These are phyloP conservation scores for Bradypus variegatus DNA, from an alignment of 2,797 vertebrate species.

Conservation along the genomic window DNA sequence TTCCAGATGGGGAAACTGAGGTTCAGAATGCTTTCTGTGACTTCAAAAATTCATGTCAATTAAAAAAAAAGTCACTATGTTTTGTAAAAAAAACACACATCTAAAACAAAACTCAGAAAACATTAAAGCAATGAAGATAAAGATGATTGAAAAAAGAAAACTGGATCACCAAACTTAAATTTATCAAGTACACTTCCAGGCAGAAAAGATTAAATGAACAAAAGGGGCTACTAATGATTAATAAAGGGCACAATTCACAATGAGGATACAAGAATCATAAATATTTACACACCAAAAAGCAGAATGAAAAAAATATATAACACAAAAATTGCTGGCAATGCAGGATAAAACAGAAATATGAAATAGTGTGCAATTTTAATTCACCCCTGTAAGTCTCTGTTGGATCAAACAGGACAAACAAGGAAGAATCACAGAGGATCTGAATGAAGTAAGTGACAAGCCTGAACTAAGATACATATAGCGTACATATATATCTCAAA, in stretches of 20 bases:
- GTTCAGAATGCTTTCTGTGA: background rate
- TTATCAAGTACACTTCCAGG: background rate
- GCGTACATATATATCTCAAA: background rate
- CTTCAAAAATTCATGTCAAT: background rate
- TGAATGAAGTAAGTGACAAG: background rate
- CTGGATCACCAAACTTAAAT: background rate
- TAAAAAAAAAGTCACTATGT: background rate
- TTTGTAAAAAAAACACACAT: background rate
- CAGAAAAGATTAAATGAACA: background rate
- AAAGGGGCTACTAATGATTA: background rate
- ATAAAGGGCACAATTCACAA: background rate
- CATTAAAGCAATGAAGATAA: background rate
- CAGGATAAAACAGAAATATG: background rate
- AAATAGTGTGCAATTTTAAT: background rate
- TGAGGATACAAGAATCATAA: background rate
- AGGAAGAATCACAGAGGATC: background rate
- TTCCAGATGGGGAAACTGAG: constrained; percentile 1
- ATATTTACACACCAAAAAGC: background rate
- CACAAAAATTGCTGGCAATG: background rate
- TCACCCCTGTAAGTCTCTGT: background rate
- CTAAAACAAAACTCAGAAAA: background rate
- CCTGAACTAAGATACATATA: background rate
- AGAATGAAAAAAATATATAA: background rate
- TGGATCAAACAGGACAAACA: too few species aligned
- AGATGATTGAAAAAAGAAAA: background rate